Conservation (phyloP, 2,888 invertebrate species). For the Oxyscelio sp. region DNA sequence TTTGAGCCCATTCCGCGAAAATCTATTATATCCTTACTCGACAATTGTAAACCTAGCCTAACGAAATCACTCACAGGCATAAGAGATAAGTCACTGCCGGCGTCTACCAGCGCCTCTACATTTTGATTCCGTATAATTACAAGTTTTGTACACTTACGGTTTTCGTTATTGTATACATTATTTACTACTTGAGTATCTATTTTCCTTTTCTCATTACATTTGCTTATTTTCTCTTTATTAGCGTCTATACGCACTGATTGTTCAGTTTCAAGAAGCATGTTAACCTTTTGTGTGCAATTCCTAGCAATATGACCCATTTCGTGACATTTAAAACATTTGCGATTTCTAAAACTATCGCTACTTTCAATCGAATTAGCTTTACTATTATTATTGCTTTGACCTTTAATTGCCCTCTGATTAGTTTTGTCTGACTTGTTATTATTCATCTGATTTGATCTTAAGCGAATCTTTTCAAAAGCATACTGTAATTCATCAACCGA, state of each 20-base stretch:
- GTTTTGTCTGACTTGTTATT: background rate
- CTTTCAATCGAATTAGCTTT: background rate
- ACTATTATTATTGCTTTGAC: too few species aligned
- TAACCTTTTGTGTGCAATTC: background rate
- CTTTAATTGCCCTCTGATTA: background rate
- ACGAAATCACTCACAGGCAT: conserved; percentile 10
- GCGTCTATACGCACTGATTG: background rate
- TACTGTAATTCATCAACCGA: background rate
- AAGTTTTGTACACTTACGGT: background rate
- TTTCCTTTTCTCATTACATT: background rate
- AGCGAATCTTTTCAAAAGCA: conserved; percentile 2
- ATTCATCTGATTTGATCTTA: background rate
- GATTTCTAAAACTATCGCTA: background rate
- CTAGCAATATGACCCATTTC: background rate
- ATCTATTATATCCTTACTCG: background rate
- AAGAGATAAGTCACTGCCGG: conserved; percentile 16
- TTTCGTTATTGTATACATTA: background rate
- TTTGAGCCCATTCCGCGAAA: conserved; percentile 22
- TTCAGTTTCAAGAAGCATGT: background rate
- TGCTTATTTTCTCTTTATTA: background rate
- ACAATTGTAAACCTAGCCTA: conserved; percentile 1
- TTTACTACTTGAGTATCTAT: background rate
- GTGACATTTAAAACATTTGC: conserved; percentile 5
- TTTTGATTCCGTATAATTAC: background rate
- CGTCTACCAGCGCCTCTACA: conserved; percentile 1